Percentiles rank a stretch among this genome's conserved stretches.
These are phyloP conservation scores for Marronus borbonicus DNA, from an alignment of 2,888 invertebrate species.

Conservation along the genomic window DNA sequence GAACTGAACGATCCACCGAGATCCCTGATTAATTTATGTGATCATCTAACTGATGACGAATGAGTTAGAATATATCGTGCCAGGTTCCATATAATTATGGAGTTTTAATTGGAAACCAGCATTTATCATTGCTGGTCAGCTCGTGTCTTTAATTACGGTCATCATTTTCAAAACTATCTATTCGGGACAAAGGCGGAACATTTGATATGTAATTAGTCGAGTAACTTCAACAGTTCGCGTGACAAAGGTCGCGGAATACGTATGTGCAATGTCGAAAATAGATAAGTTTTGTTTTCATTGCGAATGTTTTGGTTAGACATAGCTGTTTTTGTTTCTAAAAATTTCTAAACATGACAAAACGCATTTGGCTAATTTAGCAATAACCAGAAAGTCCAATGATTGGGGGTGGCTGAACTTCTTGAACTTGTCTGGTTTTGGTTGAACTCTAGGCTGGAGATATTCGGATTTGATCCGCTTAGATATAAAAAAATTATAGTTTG, in stretches of 20 bases:
- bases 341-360: background rate
- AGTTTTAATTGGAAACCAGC: background rate
- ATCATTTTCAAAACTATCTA: conserved; percentile 1
- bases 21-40: background rate
- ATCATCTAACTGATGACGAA: background rate
- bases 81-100: background rate
- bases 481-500: no score
- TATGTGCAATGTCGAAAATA: no score
- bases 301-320: no score
- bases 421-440: no score
- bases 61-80: background rate
- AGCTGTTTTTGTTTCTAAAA: no score
- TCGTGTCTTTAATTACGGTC: conserved; percentile 1
- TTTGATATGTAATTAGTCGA: background rate
- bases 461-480: no score
- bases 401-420: no score
- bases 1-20: background rate
- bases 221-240: background rate
- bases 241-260: background rate
- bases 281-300: no score
- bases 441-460: no score
- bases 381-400: no score
- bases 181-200: background rate
- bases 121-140: background rate
- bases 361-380: no score